These are phyloP conservation scores for Spinus olivaceus DNA, from an alignment of 2,797 vertebrate genomes.

Conservation along the genomic window DNA sequence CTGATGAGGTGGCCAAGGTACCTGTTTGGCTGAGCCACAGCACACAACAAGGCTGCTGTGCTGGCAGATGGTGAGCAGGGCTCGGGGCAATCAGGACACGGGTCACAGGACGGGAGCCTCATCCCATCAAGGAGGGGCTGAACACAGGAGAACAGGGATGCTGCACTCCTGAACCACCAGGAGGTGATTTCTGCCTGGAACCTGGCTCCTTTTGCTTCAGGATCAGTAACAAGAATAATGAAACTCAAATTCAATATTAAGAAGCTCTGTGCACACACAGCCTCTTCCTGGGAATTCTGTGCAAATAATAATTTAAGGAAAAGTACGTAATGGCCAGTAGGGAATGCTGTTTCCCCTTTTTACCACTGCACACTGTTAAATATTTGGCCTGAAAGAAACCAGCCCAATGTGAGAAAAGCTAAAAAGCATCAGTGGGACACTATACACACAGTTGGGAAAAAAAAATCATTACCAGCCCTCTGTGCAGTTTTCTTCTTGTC, in stretches of 20 bases:
- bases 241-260: not conserved
- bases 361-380: not conserved
- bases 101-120: not conserved
- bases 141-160: not conserved
- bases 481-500: not conserved
- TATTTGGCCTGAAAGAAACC: not conserved
- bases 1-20: not conserved
- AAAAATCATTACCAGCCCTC: not conserved
- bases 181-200: not conserved
- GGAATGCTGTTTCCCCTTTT: not conserved
- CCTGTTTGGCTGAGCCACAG: not conserved
- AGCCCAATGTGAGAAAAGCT: not conserved
- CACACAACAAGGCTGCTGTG: not conserved
- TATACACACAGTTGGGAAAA: too few species aligned
- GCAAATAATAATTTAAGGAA: not conserved
- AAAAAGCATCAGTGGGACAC: not conserved
- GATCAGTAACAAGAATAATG: rapidly evolving
- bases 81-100: not conserved
- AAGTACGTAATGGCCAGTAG: not conserved
- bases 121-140: not conserved
- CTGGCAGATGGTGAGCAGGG: slow-evolving; percentile 11
- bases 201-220: not conserved
- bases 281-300: not conserved
- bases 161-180: rapidly evolving
- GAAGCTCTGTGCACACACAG: not conserved